These are phyloP conservation scores for Teleogryllus oceanicus DNA, from an alignment of 2,888 invertebrate species.

Conservation along the genomic window DNA sequence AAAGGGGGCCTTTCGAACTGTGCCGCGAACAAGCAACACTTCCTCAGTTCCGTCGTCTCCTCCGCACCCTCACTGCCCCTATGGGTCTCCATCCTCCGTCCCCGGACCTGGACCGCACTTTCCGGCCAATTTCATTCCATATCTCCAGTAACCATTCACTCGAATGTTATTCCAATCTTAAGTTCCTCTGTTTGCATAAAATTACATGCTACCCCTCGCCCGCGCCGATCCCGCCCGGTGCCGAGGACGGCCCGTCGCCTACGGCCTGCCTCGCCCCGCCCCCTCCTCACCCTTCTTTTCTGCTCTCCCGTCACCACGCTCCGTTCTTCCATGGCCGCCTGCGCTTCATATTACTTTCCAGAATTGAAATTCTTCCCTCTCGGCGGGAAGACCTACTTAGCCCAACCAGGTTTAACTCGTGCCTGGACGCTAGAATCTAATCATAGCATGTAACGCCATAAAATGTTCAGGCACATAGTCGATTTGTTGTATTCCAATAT, in stretches of 20 bases:
- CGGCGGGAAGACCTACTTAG: not conserved
- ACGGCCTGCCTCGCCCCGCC: not conserved
- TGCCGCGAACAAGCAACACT: too few relatives aligned
- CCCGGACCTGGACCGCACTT: not conserved
- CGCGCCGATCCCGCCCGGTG: not conserved
- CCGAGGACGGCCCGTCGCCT: too few relatives aligned
- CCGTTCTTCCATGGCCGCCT: too few relatives aligned
- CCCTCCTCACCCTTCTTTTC: not conserved
- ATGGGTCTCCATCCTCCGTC: too few relatives aligned
- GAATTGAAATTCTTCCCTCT: conserved; percentile 7
- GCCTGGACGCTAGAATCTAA: too few relatives aligned
- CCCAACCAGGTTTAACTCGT: too few relatives aligned
- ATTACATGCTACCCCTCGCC: not conserved
- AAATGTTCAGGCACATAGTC: too few relatives aligned
- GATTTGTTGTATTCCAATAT: too few relatives aligned
- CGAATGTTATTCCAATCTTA: conserved; percentile 9
- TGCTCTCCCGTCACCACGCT: not conserved
- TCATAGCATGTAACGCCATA: too few relatives aligned
- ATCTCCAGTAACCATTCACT: not conserved
- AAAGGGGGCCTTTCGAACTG: too few relatives aligned
- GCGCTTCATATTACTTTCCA: not conserved
- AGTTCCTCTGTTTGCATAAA: conserved; percentile 18
- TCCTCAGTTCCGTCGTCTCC: too few relatives aligned
- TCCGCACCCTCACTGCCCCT: too few relatives aligned
- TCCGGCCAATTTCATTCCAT: conserved; percentile 9